Conservation (phyloP, 1,140 invertebrate genomes). For the Micrasema longulum region DNA sequence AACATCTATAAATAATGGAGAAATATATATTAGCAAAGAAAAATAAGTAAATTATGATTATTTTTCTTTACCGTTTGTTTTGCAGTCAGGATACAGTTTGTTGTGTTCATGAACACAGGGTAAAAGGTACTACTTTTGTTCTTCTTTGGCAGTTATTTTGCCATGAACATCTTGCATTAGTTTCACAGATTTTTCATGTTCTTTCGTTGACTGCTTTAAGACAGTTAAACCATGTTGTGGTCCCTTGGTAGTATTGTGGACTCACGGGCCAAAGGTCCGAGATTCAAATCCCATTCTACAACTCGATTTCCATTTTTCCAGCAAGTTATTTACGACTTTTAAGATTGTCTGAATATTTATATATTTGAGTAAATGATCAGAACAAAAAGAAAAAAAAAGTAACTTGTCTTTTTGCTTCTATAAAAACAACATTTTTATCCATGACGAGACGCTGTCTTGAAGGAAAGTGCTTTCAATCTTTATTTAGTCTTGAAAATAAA, state of each 20-base stretch:
- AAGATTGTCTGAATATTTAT: too few relatives aligned
- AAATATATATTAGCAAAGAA: background rate
- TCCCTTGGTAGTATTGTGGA: too few relatives aligned
- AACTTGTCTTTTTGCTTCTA: background rate
- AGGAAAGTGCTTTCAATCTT: conserved; percentile 10
- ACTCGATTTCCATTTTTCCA: too few relatives aligned
- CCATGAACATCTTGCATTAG: conserved; percentile 17
- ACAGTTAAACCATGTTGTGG: too few relatives aligned
- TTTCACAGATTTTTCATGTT: conserved; percentile 7
- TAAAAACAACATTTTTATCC: background rate
- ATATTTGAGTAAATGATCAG: too few relatives aligned
- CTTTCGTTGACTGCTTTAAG: background rate
- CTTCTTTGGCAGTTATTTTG: background rate
- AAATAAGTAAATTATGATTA: background rate
- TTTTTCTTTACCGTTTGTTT: conserved; percentile 17
- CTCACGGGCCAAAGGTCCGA: too few relatives aligned
- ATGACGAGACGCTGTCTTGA: background rate
- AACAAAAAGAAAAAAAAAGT: too few relatives aligned
- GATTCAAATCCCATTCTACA: too few relatives aligned
- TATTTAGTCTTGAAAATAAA: background rate
- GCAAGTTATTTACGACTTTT: too few relatives aligned
- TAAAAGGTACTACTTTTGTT: background rate
- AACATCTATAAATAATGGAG: background rate
- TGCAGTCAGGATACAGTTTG: conserved; percentile 5
- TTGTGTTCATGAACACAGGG: conserved; percentile 2